These are phyloP conservation scores for Argentina silus DNA, from an alignment of 2,797 vertebrate species.

Conservation along the genomic window DNA sequence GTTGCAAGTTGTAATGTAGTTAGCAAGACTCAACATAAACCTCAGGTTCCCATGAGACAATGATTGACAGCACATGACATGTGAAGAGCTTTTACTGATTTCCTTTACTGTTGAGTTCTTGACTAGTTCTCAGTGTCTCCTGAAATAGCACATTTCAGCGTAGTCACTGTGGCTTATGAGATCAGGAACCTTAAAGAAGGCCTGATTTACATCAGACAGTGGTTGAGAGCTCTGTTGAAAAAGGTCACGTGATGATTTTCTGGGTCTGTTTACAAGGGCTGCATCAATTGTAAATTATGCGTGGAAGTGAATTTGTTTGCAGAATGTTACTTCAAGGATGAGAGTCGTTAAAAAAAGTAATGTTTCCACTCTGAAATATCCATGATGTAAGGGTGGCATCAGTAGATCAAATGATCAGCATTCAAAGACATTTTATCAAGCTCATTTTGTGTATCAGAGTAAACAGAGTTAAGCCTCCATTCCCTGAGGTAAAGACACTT, in stretches of 20 bases:
- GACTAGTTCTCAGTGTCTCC: constrained; percentile 6
- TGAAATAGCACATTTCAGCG: constrained; percentile 14
- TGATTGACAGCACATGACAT: background rate
- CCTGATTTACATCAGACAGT: constrained; percentile 24
- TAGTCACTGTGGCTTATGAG: constrained; percentile 4
- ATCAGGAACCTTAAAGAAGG: background rate
- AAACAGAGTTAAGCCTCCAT: background rate
- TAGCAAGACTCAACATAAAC: background rate
- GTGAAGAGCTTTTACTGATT: background rate
- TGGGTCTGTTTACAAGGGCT: constrained; percentile 39
- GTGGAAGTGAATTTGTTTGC: background rate
- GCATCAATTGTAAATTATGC: background rate
- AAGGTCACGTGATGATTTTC: constrained; percentile 29
- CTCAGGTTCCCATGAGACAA: background rate
- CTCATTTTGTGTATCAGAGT: background rate
- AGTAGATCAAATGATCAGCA: no score
- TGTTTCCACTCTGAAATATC: background rate
- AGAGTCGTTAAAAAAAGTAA: background rate
- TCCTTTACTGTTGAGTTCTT: no score
- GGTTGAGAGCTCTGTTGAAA: constrained; percentile 8
- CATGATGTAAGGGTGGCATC: background rate
- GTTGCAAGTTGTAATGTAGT: background rate
- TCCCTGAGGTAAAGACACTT: background rate
- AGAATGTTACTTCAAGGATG: background rate
- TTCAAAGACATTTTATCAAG: background rate